Evolutionary conservation across 2,888 invertebrate genomes (phyloP).

Genomic region (Melanostoma scalare): DNA sequence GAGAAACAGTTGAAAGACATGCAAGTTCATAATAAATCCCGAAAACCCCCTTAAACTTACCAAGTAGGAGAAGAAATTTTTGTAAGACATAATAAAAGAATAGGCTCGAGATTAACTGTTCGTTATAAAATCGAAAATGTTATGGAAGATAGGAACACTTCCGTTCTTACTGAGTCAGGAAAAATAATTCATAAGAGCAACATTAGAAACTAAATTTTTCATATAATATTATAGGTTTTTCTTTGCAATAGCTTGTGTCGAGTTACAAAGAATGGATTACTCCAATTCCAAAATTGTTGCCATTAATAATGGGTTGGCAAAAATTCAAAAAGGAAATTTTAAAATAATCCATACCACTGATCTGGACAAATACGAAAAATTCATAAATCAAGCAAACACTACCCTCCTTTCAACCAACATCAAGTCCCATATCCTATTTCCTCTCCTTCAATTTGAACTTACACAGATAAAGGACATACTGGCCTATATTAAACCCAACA

Average conservation of each 20-base stretch:
- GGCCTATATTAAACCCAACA: neutral
- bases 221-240: conserved; percentile 1
- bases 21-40: conserved; percentile 43
- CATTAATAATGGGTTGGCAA: conserved; percentile 27
- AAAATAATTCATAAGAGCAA: conserved; percentile 21
- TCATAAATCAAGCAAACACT: neutral
- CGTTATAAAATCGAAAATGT: neutral
- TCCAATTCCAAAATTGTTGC: conserved; percentile 49
- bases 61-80: conserved; percentile 32
- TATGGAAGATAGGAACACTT: conserved; percentile 3
- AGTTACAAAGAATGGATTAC: conserved; percentile 62
- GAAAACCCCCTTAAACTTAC: conserved; percentile 43
- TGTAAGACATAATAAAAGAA: conserved; percentile 39
- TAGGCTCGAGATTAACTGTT: neutral
- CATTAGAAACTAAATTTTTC: conserved; percentile 9
- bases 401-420: neutral
- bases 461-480: neutral
- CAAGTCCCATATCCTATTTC: neutral
- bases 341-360: conserved; percentile 50
- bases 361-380: conserved; percentile 22
- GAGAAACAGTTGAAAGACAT: conserved; percentile 48
- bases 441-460: neutral
- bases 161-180: conserved; percentile 13
- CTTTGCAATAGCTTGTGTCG: neutral
- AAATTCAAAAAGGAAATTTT: conserved; percentile 42